Evolutionary conservation across 2,888 invertebrate species (phyloP), one percentile per base, ranked within the genome.

Genomic region (Drosophila yooni): DNA sequence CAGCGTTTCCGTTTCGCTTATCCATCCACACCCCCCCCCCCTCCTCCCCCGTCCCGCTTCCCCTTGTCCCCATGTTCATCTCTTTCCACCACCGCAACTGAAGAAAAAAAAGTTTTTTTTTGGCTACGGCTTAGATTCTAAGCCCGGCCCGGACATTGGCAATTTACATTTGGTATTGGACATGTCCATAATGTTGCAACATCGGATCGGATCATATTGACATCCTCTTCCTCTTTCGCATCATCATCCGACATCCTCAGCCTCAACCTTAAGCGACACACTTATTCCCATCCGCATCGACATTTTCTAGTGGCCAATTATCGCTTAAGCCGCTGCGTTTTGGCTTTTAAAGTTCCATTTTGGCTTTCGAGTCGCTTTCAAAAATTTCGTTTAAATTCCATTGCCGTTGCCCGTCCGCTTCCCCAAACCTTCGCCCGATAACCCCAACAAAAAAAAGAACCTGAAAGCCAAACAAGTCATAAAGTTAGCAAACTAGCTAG

Each of bases 371-470:
- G 33, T 54, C 60, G 64, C 63, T 82, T 76, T 69, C 53, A 74
- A 79, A 74, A 81, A 79, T 73, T 86, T 77, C 81, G 84, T 90
- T 91, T 81, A 90, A 91, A 91, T 91, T 90, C 90, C 86, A 91
- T 90, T 91, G 81, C 76, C 79, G 64, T 61, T 66, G 79, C 66
- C 71, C 69, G 66, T 66, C 57, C 70, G 66, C 51, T 68, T 56
- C 51, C 48, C 62, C 33, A n/a, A 61, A 51, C 48, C 34, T 36
- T 53, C 21, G 34, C 25, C 43, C 27, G 34, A 11, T 36, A 54
- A 36, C 27, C 7, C 36, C 34, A 67, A 15, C 71, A 68, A 65
- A 46, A 63, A 71, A 74, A 69, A 62, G 64, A 72, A 52, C 73
- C 68, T 62, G 68, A 56, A 78, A 78, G 78, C 82, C 82, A 78